Evolutionary conservation across 1,140 invertebrate genomes (phyloP).

Genomic region (Drosophila carrolli): DNA sequence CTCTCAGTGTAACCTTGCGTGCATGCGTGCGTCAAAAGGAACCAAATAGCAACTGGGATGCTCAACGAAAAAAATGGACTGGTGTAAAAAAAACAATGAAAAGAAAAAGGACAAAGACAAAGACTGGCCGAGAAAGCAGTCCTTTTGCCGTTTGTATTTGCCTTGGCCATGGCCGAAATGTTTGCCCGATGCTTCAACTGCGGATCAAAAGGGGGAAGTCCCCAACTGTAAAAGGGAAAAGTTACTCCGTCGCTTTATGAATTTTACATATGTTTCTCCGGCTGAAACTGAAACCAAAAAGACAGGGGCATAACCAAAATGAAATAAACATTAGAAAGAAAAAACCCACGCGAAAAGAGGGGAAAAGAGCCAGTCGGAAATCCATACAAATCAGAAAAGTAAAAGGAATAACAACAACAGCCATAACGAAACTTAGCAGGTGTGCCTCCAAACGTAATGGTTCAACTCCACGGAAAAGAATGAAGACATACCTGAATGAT

Average conservation of each 20-base stretch:
- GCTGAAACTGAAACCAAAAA: constrained; percentile 42
- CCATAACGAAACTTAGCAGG: constrained; percentile 51
- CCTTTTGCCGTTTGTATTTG: constrained; percentile 16
- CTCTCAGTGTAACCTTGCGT: constrained; percentile 9
- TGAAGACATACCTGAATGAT: too few relatives aligned
- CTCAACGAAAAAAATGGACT: constrained; percentile 10
- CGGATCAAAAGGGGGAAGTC: constrained; percentile 11
- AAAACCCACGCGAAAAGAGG: constrained; percentile 20
- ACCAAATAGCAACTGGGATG: constrained; percentile 9
- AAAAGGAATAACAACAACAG: constrained; percentile 39
- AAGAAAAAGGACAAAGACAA: constrained; percentile 3
- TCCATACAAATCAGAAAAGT: constrained; percentile 62
- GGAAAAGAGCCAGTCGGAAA: constrained; percentile 34
- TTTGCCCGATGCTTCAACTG: constrained; percentile 23
- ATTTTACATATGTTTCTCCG: constrained; percentile 54
- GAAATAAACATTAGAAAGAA: constrained; percentile 57
- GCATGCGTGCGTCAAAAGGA: constrained; percentile 18
- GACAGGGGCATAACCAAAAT: constrained; percentile 38
- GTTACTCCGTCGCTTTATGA: constrained; percentile 47
- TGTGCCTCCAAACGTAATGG: constrained; percentile 31
- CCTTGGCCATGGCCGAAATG: constrained; percentile 33
- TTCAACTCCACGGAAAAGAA: background rate
- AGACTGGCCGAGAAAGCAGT: constrained; percentile 3
- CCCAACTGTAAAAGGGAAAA: constrained; percentile 24
- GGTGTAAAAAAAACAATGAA: background rate